A percentile compares a stretch with the other conserved stretches of the same genome.
Evolutionary conservation across 2,113 vertebrate genomes (phyloP).

Genomic region (Tricholaema leucomelas): DNA sequence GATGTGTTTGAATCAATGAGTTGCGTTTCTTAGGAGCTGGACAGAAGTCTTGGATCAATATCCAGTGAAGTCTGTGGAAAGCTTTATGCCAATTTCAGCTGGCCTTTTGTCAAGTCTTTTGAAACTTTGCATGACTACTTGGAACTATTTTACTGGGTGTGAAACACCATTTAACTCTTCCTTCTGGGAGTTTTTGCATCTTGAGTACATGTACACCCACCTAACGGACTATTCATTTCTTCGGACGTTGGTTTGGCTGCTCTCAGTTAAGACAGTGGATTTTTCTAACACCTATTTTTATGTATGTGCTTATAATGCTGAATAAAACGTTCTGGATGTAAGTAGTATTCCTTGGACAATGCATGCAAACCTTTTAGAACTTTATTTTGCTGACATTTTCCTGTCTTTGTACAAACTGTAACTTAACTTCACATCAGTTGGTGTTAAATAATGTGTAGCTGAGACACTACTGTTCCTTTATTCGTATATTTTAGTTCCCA

Average conservation of each 20-base stretch:
- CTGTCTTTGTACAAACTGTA: not conserved
- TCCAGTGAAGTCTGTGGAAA: constrained; percentile 32
- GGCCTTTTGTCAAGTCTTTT: constrained; percentile 28
- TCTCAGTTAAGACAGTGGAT: not conserved
- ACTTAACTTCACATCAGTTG: not conserved
- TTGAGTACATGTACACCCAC: not conserved
- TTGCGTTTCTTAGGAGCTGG: not conserved
- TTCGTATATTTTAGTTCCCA: not conserved
- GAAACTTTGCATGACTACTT: constrained; percentile 31
- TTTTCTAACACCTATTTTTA: not conserved
- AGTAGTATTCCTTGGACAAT: not conserved
- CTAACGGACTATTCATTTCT: not conserved
- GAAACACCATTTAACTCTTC: constrained; percentile 40
- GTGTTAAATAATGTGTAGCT: not conserved
- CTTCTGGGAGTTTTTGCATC: constrained; percentile 5
- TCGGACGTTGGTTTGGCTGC: not conserved
- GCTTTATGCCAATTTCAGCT: constrained; percentile 27
- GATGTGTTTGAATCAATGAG: not conserved
- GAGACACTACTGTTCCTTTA: not conserved
- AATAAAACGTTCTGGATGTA: not conserved
- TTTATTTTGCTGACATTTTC: not conserved
- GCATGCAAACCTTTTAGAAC: not conserved
- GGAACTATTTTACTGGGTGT: constrained; percentile 35
- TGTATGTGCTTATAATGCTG: not conserved
- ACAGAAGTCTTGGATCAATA: constrained; percentile 42